Evolutionary conservation across 1,140 invertebrate species (phyloP).

Genomic region (Apis laboriosa): DNA sequence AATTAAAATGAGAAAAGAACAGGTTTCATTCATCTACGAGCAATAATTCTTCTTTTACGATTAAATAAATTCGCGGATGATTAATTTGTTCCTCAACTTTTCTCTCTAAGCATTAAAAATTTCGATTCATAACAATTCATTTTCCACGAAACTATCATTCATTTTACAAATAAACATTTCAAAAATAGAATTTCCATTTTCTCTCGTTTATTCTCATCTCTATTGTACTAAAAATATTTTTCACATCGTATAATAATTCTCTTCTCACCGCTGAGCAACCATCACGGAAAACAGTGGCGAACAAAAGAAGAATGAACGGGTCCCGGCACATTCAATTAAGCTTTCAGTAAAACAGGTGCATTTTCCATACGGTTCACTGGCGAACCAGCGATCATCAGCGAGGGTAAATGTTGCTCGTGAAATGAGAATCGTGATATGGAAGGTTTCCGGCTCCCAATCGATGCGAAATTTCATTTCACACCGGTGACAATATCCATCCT

Average conservation of each 20-base stretch:
- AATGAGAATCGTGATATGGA: neutral
- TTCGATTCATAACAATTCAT: neutral
- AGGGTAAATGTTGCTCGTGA: constrained; percentile 20
- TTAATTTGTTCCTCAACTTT: no score
- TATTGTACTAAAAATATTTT: neutral
- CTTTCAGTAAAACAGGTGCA: neutral
- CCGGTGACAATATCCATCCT: constrained; percentile 3
- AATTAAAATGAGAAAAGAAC: no score
- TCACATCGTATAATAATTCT: neutral
- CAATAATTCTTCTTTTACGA: no score
- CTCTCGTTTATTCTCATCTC: neutral
- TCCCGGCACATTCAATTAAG: constrained; percentile 5
- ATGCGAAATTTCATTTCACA: constrained; percentile 23
- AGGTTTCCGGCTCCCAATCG: neutral
- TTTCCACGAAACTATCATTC: neutral
- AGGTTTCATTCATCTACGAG: no score
- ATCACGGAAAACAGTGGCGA: neutral
- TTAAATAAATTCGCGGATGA: no score
- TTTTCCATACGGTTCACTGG: neutral
- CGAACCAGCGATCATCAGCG: constrained; percentile 1
- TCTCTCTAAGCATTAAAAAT: no score
- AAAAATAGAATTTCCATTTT: neutral
- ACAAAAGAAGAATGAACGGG: neutral
- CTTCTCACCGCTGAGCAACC: neutral
- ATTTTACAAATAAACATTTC: neutral